Conservation (phyloP, 2,797 vertebrate species). For the Dallia pectoralis region DNA sequence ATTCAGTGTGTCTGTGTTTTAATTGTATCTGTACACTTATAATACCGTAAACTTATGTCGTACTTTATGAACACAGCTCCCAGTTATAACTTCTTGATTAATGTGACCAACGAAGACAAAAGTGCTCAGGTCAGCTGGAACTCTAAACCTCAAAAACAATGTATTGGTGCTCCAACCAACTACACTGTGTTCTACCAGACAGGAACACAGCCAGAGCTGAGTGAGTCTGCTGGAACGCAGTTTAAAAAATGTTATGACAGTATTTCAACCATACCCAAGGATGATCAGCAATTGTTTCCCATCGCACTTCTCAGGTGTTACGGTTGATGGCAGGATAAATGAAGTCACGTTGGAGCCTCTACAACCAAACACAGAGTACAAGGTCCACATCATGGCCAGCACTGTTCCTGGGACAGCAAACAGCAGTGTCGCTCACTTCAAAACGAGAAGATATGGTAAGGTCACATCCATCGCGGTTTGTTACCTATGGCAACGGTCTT, state of each 20-base stretch:
- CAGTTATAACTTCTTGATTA: conserved; percentile 20
- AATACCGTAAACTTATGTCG: background rate
- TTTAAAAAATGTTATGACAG: background rate
- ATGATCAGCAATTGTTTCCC: background rate
- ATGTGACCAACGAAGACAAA: conserved; percentile 29
- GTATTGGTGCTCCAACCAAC: conserved; percentile 49
- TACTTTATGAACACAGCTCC: conserved; percentile 45
- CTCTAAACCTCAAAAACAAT: conserved; percentile 30
- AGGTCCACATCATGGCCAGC: conserved; percentile 45
- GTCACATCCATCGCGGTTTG: background rate
- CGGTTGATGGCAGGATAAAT: conserved; percentile 32
- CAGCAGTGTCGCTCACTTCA: conserved; percentile 48
- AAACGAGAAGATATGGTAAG: conserved; percentile 63
- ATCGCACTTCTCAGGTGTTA: conserved; percentile 51
- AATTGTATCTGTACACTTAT: background rate
- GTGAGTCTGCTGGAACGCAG: conserved; percentile 34
- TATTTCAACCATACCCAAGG: background rate
- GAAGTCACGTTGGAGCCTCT: conserved; percentile 47
- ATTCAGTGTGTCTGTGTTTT: background rate
- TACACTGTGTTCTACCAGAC: conserved; percentile 57
- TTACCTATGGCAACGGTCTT: background rate
- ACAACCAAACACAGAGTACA: conserved; percentile 55
- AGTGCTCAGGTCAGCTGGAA: conserved; percentile 59
- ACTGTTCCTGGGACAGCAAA: conserved; percentile 36
- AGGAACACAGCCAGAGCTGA: conserved; percentile 11